Conservation (phyloP, 2,888 invertebrate species). For the Nymphalis urticae region DNA sequence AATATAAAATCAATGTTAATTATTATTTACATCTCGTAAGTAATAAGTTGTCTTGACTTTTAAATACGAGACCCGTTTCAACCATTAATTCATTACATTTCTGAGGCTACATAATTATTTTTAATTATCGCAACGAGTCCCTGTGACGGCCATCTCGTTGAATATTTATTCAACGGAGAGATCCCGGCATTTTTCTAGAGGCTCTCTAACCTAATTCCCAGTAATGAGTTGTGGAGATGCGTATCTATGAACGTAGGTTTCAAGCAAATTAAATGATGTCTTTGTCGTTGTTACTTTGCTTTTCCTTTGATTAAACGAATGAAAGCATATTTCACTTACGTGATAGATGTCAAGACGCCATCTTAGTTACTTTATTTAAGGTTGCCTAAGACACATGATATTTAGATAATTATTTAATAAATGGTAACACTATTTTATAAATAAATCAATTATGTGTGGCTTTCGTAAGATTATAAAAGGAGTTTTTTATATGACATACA, state of each 20-base stretch:
- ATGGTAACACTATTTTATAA: too few relatives aligned
- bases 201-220: slow-evolving; percentile 65
- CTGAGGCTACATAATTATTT: slow-evolving; percentile 63
- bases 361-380: neutral
- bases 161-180: slow-evolving; percentile 58
- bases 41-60: neutral
- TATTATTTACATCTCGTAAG: neutral
- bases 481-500: too few relatives aligned
- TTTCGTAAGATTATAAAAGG: too few relatives aligned
- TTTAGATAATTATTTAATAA: too few relatives aligned
- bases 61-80: neutral
- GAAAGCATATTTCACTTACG: slow-evolving; percentile 9
- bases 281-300: slow-evolving; percentile 42
- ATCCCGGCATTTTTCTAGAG: slow-evolving; percentile 62
- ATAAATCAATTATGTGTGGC: too few relatives aligned
- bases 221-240: slow-evolving; percentile 58
- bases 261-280: slow-evolving; percentile 53
- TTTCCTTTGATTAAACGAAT: slow-evolving; percentile 42
- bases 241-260: slow-evolving; percentile 49
- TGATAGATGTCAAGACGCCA: neutral
- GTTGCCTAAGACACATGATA: neutral
- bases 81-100: slow-evolving; percentile 13
- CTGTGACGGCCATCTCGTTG: slow-evolving; percentile 52
- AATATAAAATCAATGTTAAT: too few relatives aligned
- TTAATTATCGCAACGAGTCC: slow-evolving; percentile 59